phyloP scores from a whole-genome alignment of 2,113 vertebrate species.

The Orientallactaga bullata region DNA sequence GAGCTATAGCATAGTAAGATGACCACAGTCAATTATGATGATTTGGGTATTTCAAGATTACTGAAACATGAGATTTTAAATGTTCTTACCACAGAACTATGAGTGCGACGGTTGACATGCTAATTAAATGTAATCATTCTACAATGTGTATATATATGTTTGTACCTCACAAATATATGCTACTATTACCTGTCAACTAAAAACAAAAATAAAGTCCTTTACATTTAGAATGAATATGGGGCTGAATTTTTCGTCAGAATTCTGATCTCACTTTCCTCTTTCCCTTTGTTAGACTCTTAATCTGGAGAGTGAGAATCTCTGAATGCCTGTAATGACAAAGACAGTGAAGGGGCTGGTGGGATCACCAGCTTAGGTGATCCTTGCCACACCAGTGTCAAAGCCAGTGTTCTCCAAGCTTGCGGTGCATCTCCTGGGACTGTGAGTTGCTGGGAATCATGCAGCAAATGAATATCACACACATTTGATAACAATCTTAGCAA shows the following conservation, averaged over 20 bases:
- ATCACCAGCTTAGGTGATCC: constrained; percentile 80
- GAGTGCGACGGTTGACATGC: neutral
- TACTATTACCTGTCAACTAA: neutral
- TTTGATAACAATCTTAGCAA: constrained; percentile 83
- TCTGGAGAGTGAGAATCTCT: constrained; percentile 24
- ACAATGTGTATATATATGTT: neutral
- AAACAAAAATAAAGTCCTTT: neutral
- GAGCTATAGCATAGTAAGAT: neutral
- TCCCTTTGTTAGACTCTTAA: neutral
- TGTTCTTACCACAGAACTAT: neutral
- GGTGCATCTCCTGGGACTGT: constrained; percentile 80
- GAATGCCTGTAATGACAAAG: constrained; percentile 85
- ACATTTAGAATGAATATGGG: neutral
- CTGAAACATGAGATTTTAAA: neutral
- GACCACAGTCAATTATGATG: neutral
- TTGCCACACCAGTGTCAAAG: constrained; percentile 84
- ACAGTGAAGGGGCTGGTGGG: constrained; percentile 83
- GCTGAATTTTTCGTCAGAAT: neutral
- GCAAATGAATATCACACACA: constrained; percentile 72
- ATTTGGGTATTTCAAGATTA: neutral
- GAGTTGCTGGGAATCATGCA: constrained; percentile 76
- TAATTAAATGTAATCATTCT: neutral
- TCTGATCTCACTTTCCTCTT: neutral
- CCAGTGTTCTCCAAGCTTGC: constrained; percentile 81
- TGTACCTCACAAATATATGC: neutral